These are phyloP conservation scores for Pseudochaenichthys georgianus DNA, from an alignment of 2,797 vertebrate genomes.

Conservation along the genomic window DNA sequence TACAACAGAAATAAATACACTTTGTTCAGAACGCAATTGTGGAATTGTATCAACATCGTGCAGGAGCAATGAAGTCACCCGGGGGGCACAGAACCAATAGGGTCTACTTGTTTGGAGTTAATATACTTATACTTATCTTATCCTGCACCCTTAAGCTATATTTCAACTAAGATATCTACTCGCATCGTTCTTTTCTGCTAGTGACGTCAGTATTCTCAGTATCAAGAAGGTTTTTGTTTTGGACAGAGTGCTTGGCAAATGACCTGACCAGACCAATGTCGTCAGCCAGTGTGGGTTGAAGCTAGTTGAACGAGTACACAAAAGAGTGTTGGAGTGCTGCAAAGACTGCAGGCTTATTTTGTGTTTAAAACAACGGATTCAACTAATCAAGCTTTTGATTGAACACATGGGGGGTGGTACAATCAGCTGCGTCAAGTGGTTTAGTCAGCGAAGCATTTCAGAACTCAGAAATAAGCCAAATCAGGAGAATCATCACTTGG, in stretches of 20 bases:
- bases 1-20: conserved; percentile 85
- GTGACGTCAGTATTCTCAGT: conserved; percentile 3
- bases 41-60: conserved; percentile 75
- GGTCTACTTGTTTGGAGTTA: conserved; percentile 19
- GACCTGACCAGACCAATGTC: conserved; percentile 30
- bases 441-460: conserved; percentile 54
- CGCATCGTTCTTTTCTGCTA: not conserved
- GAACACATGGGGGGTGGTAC: conserved; percentile 68
- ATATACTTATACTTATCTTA: not conserved
- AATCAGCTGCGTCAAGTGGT: conserved; percentile 70
- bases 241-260: conserved; percentile 37
- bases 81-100: conserved; percentile 62
- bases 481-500: conserved; percentile 68
- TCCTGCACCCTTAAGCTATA: conserved; percentile 23
- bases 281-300: conserved; percentile 6
- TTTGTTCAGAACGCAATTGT: conserved; percentile 74
- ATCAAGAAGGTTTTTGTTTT: not conserved
- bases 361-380: conserved; percentile 73
- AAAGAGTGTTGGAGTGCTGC: conserved; percentile 28
- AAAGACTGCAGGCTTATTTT: conserved; percentile 56
- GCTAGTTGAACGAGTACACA: conserved; percentile 9
- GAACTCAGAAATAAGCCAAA: conserved; percentile 66
- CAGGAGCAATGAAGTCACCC: conserved; percentile 58
- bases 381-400: conserved; percentile 76
- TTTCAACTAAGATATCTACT: not conserved